Conservation (phyloP, 2,113 vertebrate genomes). For the Alethe castanea region DNA sequence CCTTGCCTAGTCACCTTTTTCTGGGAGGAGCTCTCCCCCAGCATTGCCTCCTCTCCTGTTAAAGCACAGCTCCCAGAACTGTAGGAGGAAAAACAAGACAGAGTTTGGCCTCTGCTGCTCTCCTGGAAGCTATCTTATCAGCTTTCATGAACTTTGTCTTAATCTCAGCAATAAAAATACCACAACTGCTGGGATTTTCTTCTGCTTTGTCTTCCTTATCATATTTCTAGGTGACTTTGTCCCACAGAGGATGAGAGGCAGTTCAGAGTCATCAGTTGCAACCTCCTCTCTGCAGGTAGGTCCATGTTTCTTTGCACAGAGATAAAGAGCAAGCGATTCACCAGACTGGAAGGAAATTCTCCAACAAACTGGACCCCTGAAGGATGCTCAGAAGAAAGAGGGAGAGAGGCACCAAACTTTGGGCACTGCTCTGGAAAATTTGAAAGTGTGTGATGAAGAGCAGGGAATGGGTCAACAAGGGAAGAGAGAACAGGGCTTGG, state of each 20-base stretch:
- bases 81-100: background rate
- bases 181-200: background rate
- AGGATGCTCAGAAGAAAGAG: background rate
- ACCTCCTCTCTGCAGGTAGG: background rate
- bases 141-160: constrained; percentile 13
- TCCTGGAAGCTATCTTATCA: constrained; percentile 25
- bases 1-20: background rate
- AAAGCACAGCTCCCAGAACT: background rate
- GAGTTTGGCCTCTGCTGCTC: background rate
- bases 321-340: background rate
- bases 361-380: background rate
- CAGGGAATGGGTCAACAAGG: background rate
- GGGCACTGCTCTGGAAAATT: background rate
- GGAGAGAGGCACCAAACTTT: background rate
- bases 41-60: background rate
- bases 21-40: background rate
- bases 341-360: background rate
- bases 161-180: background rate
- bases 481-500: background rate
- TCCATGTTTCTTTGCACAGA: background rate
- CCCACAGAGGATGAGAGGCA: background rate
- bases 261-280: rapidly evolving
- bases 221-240: background rate
- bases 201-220: background rate
- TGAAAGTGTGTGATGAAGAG: background rate